Evolutionary conservation across 2,888 invertebrate genomes (phyloP).

Genomic region (Eupithecia pulchellata): DNA sequence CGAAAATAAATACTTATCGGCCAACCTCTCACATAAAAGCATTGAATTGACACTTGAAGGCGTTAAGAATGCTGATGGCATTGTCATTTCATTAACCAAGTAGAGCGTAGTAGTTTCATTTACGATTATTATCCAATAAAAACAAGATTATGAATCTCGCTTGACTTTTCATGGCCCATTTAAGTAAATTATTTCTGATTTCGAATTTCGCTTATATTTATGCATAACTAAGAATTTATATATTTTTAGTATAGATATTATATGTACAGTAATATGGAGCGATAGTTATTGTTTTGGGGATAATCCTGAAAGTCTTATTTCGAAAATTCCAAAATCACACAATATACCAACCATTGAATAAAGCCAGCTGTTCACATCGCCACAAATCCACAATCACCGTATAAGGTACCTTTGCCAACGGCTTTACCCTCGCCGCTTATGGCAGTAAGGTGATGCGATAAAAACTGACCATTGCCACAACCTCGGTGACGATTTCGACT

Average conservation of each 20-base stretch:
- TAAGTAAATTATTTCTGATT: not conserved
- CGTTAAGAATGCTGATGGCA: slow-evolving; percentile 35
- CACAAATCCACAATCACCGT: slow-evolving; percentile 2
- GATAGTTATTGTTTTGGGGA: too few species aligned
- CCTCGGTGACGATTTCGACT: slow-evolving; percentile 65
- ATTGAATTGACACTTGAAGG: slow-evolving; percentile 34
- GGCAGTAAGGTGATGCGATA: slow-evolving; percentile 70
- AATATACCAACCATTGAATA: not conserved
- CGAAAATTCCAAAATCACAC: too few species aligned
- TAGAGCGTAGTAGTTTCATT: slow-evolving; percentile 1
- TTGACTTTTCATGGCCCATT: not conserved
- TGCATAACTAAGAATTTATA: too few species aligned
- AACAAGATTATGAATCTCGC: not conserved
- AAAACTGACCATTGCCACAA: slow-evolving; percentile 66
- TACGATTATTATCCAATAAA: slow-evolving; percentile 5
- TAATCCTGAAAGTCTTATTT: too few species aligned
- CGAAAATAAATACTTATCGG: slow-evolving; percentile 14
- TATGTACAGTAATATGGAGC: too few species aligned
- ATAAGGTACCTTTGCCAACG: not conserved
- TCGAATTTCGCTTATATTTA: not conserved
- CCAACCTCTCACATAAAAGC: slow-evolving; percentile 4
- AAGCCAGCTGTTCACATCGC: slow-evolving; percentile 3
- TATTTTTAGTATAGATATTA: too few species aligned
- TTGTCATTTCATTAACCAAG: slow-evolving; percentile 27
- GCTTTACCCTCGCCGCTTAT: slow-evolving; percentile 68